A percentile compares a stretch with the other conserved stretches of the same genome.
Evolutionary conservation across 2,888 invertebrate species (phyloP).

Genomic region (Lepidochrysops patricia): DNA sequence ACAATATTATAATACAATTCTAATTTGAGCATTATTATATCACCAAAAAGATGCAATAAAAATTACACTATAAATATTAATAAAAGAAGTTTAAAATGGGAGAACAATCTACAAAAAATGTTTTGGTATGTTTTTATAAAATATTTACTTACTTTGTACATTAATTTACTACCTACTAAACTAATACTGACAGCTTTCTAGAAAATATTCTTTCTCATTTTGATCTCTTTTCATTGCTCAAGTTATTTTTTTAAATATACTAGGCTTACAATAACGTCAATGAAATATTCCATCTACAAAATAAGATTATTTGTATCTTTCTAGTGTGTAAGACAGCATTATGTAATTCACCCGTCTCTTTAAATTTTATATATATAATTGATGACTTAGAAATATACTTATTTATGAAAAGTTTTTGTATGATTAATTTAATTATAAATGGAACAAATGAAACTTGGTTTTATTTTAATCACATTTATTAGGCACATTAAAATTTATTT

Average conservation of each 20-base stretch:
- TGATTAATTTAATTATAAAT: slow-evolving; percentile 67
- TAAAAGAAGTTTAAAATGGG: neutral
- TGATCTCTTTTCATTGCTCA: slow-evolving; percentile 44
- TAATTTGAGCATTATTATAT: too few species aligned
- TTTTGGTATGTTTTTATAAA: neutral
- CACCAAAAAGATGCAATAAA: neutral
- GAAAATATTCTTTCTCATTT: slow-evolving; percentile 20
- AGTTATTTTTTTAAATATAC: slow-evolving; percentile 16
- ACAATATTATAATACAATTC: neutral
- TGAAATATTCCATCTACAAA: slow-evolving; percentile 71
- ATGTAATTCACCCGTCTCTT: slow-evolving; percentile 74
- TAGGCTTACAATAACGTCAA: slow-evolving; percentile 24
- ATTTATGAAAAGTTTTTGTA: slow-evolving; percentile 68
- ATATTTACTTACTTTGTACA: neutral
- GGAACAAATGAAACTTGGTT: slow-evolving; percentile 51
- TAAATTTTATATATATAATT: slow-evolving; percentile 75
- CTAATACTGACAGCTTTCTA: neutral
- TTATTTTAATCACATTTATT: slow-evolving; percentile 52
- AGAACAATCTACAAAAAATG: neutral
- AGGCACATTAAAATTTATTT: slow-evolving; percentile 19
- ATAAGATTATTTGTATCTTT: slow-evolving; percentile 60
- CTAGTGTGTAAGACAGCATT: slow-evolving; percentile 63
- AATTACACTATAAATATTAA: neutral
- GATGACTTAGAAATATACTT: slow-evolving; percentile 74
- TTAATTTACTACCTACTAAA: neutral